phyloP scores from a whole-genome alignment of 2,113 vertebrate species.

The Phalacrocorax pelagicus region DNA sequence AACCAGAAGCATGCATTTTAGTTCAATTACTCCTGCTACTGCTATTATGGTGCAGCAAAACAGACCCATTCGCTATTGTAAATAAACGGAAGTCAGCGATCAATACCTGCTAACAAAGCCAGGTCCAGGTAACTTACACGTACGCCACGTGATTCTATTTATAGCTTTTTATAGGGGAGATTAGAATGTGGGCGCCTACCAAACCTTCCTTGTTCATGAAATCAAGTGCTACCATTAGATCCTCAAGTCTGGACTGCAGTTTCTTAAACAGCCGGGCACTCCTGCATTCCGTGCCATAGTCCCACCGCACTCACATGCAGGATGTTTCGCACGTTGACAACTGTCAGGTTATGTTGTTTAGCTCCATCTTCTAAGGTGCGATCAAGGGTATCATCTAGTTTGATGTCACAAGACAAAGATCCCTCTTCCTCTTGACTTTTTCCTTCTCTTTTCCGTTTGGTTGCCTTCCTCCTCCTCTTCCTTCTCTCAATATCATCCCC shows the following conservation, averaged over 20 bases:
- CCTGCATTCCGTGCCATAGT: rapidly evolving
- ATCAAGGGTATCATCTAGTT: constrained; percentile 86
- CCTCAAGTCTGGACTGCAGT: neutral
- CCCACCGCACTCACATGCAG: constrained; percentile 84
- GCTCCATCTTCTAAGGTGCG: constrained; percentile 88
- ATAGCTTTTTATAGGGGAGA: neutral
- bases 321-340: constrained; percentile 88
- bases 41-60: neutral
- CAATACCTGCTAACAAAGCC: neutral
- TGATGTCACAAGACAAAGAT: constrained; percentile 71
- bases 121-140: rapidly evolving
- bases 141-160: rapidly evolving
- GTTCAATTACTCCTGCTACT: neutral
- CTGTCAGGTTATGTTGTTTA: constrained; percentile 88
- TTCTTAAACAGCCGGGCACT: too few species aligned
- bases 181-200: rapidly evolving
- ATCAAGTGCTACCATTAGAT: rapidly evolving
- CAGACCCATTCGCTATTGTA: neutral
- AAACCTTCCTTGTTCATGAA: neutral
- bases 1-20: neutral
- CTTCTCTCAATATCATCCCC: constrained; percentile 65
- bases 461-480: constrained; percentile 71
- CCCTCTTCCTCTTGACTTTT: constrained; percentile 6
- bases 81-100: neutral
- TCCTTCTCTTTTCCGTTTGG: constrained; percentile 70